A percentile compares a stretch with the other conserved stretches of the same genome.
Evolutionary conservation across 2,113 vertebrate species (phyloP).

Genomic region (Mola mola): DNA sequence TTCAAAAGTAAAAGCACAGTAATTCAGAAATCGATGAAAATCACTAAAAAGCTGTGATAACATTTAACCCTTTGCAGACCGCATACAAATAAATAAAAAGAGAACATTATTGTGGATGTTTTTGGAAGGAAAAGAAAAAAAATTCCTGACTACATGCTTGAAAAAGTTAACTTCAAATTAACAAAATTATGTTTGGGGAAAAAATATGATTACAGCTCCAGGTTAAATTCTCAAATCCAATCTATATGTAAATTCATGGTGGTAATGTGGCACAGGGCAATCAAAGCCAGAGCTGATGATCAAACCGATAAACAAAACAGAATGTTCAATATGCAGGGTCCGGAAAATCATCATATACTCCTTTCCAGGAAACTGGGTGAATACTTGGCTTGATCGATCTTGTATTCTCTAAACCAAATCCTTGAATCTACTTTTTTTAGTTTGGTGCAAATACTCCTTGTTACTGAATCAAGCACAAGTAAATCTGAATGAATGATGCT

Average conservation of each 20-base stretch:
- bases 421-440: neutral
- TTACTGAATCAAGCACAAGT: slow-evolving; percentile 15
- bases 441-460: neutral
- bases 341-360: slow-evolving; percentile 52
- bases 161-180: slow-evolving; percentile 66
- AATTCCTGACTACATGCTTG: slow-evolving; percentile 11
- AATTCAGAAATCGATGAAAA: too few relatives aligned
- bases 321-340: slow-evolving; percentile 43
- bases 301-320: slow-evolving; percentile 75
- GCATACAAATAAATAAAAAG: neutral
- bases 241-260: slow-evolving; percentile 83
- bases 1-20: too few relatives aligned
- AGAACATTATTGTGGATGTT: neutral
- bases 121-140: too few relatives aligned
- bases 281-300: slow-evolving; percentile 76
- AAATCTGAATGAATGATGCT: slow-evolving; percentile 19
- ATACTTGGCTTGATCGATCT: too few relatives aligned
- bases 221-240: slow-evolving; percentile 83
- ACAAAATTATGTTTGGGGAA: slow-evolving; percentile 70
- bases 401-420: neutral
- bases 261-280: slow-evolving; percentile 75
- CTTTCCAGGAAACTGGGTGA: slow-evolving; percentile 26
- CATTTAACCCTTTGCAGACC: neutral
- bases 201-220: slow-evolving; percentile 79
- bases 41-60: too few relatives aligned